These are phyloP conservation scores for Oophaga sylvatica DNA, from an alignment of 2,797 vertebrate genomes.

Conservation along the genomic window DNA sequence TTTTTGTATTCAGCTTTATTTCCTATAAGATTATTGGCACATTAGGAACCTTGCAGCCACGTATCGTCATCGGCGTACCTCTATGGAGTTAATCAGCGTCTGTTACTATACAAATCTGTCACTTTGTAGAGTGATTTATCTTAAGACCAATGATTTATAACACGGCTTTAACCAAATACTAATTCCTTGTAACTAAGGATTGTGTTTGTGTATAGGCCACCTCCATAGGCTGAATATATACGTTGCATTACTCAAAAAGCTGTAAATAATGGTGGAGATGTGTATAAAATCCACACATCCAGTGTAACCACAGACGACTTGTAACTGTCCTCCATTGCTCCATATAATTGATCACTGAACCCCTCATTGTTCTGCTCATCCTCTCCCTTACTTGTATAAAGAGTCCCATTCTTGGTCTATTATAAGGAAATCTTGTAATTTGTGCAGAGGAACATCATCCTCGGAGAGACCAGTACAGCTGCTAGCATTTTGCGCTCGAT, in stretches of 20 bases:
- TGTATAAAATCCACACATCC: too few relatives aligned
- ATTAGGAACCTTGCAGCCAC: neutral
- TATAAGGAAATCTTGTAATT: conserved; percentile 34
- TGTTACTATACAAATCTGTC: neutral
- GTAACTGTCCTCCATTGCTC: neutral
- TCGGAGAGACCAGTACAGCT: conserved; percentile 39
- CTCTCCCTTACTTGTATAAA: conserved; percentile 29
- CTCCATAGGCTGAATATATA: neutral
- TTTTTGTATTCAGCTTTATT: neutral
- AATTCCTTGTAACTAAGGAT: neutral
- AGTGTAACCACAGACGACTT: neutral
- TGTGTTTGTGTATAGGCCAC: neutral
- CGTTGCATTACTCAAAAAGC: neutral
- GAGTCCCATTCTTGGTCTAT: conserved; percentile 34
- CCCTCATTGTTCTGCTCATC: conserved; percentile 10
- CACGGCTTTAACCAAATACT: neutral
- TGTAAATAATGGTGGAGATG: neutral
- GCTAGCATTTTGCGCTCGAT: conserved; percentile 44
- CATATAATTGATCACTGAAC: conserved; percentile 10
- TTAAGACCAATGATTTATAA: neutral
- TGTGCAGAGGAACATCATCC: conserved; percentile 32
- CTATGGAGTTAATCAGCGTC: neutral
- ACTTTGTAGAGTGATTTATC: neutral
- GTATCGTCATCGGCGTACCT: too few relatives aligned
- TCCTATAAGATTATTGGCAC: neutral